phyloP scores from a whole-genome alignment of 2,797 vertebrate genomes.

The Pteropus rufus region DNA sequence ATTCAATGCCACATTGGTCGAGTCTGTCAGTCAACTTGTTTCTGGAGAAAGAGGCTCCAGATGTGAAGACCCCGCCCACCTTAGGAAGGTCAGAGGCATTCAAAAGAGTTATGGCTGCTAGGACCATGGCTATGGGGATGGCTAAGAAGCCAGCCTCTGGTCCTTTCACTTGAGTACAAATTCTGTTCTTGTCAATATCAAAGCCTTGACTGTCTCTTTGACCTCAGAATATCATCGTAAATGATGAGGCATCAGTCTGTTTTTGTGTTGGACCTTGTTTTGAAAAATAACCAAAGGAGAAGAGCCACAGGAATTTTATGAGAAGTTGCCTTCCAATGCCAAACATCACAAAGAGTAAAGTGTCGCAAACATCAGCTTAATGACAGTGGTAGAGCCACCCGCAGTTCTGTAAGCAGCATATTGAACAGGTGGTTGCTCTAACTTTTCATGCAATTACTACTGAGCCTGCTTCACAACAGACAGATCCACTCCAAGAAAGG shows the following conservation, averaged over 20 bases:
- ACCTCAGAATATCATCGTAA: not conserved
- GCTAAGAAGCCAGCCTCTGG: constrained; percentile 92
- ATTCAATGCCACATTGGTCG: constrained; percentile 91
- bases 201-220: not conserved
- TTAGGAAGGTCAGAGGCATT: constrained; percentile 89
- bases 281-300: constrained; percentile 92
- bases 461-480: constrained; percentile 95
- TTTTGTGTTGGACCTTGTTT: constrained; percentile 92
- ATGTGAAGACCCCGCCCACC: constrained; percentile 93
- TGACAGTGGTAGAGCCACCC: constrained; percentile 86
- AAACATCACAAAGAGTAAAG: constrained; percentile 91
- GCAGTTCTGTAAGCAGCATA: constrained; percentile 89
- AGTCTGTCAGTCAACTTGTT: constrained; percentile 94
- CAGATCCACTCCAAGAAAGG: constrained; percentile 92
- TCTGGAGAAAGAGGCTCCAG: constrained; percentile 92
- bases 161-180: not conserved
- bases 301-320: constrained; percentile 92
- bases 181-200: not conserved
- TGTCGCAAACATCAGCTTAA: constrained; percentile 91
- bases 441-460: constrained; percentile 88
- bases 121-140: constrained; percentile 95
- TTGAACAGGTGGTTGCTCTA: constrained; percentile 91
- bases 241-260: constrained; percentile 78
- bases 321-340: constrained; percentile 92
- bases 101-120: constrained; percentile 91